phyloP scores from a whole-genome alignment of 2,797 vertebrate genomes.

The Chelon auratus region DNA sequence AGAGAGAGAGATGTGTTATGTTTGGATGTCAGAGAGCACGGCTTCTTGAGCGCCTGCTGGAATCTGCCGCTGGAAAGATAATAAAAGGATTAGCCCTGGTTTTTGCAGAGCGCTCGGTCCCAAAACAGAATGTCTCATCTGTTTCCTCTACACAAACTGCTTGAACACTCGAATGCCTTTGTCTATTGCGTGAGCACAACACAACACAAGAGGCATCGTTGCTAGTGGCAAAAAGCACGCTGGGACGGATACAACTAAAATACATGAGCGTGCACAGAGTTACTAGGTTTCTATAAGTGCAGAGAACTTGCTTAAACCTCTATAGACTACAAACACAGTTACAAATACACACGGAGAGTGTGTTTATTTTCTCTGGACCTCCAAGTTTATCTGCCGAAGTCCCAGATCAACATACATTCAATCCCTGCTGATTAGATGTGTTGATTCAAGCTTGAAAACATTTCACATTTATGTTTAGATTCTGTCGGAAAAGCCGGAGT shows the following conservation, averaged over 20 bases:
- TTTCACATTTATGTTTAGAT: constrained; percentile 72
- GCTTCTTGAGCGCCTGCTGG: constrained; percentile 89
- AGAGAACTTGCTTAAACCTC: constrained; percentile 41
- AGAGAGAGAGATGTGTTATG: constrained; percentile 80
- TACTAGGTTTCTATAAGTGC: constrained; percentile 28
- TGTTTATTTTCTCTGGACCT: constrained; percentile 68
- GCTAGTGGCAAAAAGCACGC: constrained; percentile 42
- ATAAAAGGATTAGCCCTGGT: constrained; percentile 93
- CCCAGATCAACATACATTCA: constrained; percentile 65
- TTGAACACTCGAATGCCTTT: constrained; percentile 91
- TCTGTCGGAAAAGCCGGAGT: constrained; percentile 43
- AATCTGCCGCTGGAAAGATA: constrained; percentile 94
- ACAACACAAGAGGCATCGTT: constrained; percentile 58
- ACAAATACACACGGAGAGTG: constrained; percentile 43
- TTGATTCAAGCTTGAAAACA: constrained; percentile 70
- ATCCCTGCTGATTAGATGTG: constrained; percentile 67
- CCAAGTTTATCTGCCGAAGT: constrained; percentile 70
- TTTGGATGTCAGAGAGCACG: constrained; percentile 86
- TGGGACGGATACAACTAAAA: constrained; percentile 19
- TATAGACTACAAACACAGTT: constrained; percentile 52
- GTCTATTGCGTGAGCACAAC: constrained; percentile 87
- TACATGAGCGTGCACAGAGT: constrained; percentile 6
- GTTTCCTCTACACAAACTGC: constrained; percentile 92
- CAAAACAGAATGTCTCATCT: constrained; percentile 96
- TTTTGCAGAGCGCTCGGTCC: constrained; percentile 89